Base-by-base conservation (phyloP, 1,140 invertebrate species). In the Drosophila erecta region DNA sequence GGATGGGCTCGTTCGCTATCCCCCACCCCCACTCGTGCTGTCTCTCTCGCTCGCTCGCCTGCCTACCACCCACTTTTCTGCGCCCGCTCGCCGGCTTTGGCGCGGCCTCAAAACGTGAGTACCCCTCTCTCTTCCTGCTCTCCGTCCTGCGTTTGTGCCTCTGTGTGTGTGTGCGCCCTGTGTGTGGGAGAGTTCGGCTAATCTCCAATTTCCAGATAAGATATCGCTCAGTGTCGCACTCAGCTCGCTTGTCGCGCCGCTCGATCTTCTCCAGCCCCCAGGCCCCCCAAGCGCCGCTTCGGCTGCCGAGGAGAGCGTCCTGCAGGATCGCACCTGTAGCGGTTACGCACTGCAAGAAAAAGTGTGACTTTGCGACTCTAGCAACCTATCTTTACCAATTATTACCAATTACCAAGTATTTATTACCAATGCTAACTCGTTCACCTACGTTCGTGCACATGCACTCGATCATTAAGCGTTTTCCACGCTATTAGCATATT, bases 151-250 rank as follows among this genome's bases (percentile, higher is more conserved):
- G 12, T 14, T 3, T 37, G 37, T 41, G 8, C 30, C 2, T n/a
- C 44, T 54, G 41, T 35, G 37, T 38, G 24, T 55, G 51, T 61
- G 38, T 56, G 3, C 6, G 15, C 11, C 20, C 20, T 12, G 20
- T 20, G 41, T 46, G 54, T 50, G 47, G 41, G 33, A 74, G 47
- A 71, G 58, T 61, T 66, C 50, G 65, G 73, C 58, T 89, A 89
- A 89, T 89, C 79, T 89, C 51, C 55, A 69, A 61, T 75, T 79
- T 37, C 56, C 37, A 83, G 84, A 89, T 89, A 75, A 89, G 84
- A 89, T 89, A 89, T 77, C 43, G 43, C 14, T 40, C 37, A 43
- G 41, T 51, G 30, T n/a, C 20, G 20, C 3, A 49, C 12, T 59
- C 15, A 15, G 58, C 44, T 46, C 37, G 22, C 35, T 27, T 2